Conservation (phyloP, 1,140 invertebrate species). For the Hestina assimilis region DNA sequence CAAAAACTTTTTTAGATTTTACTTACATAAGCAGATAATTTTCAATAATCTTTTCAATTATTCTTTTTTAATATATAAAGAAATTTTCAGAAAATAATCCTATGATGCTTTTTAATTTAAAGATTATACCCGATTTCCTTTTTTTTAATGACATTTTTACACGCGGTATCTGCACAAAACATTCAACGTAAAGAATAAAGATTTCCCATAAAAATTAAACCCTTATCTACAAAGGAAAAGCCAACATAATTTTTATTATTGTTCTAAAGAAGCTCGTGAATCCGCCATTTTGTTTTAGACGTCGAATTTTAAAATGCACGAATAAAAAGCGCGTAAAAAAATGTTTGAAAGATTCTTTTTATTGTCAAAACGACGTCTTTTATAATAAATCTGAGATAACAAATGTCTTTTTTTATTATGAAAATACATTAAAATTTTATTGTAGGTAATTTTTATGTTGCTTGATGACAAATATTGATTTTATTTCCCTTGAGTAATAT, state of each 20-base stretch:
- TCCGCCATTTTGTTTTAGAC: conserved; percentile 58
- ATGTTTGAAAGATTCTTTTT: conserved; percentile 48
- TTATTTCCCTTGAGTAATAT: no score
- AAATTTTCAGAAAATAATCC: no score
- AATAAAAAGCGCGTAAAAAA: conserved; percentile 59
- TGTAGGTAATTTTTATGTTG: not conserved
- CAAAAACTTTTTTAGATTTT: no score
- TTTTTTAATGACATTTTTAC: not conserved
- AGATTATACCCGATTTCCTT: no score
- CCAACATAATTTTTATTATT: conserved; percentile 65
- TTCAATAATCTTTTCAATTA: no score
- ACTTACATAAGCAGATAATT: no score
- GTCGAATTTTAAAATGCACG: conserved; percentile 60
- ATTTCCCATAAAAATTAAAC: conserved; percentile 65
- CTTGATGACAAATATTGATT: not conserved
- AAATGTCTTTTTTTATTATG: conserved; percentile 35
- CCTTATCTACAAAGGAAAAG: conserved; percentile 52
- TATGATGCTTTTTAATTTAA: no score
- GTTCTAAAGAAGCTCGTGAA: conserved; percentile 44
- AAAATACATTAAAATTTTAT: conserved; percentile 34
- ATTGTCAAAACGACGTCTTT: conserved; percentile 36
- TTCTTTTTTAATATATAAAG: no score
- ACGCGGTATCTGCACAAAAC: conserved; percentile 33
- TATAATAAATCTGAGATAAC: conserved; percentile 40
- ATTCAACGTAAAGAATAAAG: conserved; percentile 37